Evolutionary conservation across 1,140 invertebrate genomes (phyloP).

Genomic region (Drosophila sulfurigaster): DNA sequence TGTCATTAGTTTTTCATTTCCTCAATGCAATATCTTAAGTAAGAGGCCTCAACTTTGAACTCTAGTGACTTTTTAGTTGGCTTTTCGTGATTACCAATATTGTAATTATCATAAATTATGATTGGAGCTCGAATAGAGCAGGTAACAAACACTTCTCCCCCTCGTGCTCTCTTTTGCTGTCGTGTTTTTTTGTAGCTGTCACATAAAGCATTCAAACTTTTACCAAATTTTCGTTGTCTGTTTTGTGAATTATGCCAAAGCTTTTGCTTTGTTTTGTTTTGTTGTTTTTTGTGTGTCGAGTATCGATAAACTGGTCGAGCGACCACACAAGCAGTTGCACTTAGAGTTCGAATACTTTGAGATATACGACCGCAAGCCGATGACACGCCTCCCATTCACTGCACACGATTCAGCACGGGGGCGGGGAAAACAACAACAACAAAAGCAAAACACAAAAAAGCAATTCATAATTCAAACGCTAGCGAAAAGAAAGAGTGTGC

Average conservation of each 20-base stretch:
- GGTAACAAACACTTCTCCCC: neutral
- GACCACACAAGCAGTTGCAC: slow-evolving; percentile 42
- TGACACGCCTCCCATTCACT: slow-evolving; percentile 45
- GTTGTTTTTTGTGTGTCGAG: neutral
- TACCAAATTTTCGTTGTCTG: slow-evolving; percentile 18
- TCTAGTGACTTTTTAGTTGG: neutral
- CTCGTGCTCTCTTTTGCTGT: neutral
- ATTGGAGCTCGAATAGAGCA: neutral
- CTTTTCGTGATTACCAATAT: slow-evolving; percentile 19
- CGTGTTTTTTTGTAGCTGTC: slow-evolving; percentile 17
- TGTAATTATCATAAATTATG: slow-evolving; percentile 36
- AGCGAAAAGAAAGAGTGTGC: neutral
- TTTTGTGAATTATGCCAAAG: slow-evolving; percentile 24
- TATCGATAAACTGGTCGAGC: slow-evolving; percentile 48
- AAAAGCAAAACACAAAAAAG: neutral
- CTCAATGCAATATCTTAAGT: neutral
- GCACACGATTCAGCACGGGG: slow-evolving; percentile 19
- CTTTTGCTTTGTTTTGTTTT: slow-evolving; percentile 11
- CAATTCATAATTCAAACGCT: slow-evolving; percentile 38
- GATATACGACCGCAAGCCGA: slow-evolving; percentile 26
- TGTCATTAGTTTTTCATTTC: neutral
- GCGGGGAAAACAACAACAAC: no score
- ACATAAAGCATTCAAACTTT: slow-evolving; percentile 39
- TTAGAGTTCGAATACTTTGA: neutral
- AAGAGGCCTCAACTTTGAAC: slow-evolving; percentile 2